Conservation (phyloP, 2,113 vertebrate genomes). For the Dendropsophus ebraccatus region DNA sequence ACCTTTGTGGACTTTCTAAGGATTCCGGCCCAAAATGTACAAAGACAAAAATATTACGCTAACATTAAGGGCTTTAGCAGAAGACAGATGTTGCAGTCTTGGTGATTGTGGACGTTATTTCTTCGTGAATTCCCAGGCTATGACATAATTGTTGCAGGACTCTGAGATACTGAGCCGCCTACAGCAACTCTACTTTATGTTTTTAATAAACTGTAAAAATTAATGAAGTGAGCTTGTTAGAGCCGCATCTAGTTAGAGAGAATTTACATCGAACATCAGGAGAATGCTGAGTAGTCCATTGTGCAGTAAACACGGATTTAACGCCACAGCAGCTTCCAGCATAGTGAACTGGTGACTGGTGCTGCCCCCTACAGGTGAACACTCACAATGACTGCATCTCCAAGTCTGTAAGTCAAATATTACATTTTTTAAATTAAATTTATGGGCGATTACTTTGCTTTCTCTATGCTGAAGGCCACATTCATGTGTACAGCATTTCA, state of each 20-base stretch:
- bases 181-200: conserved; percentile 50
- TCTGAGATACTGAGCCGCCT: conserved; percentile 12
- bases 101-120: conserved; percentile 1
- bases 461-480: too few species aligned
- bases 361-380: neutral
- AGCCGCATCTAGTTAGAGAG: conserved; percentile 54
- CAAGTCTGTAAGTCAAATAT: too few species aligned
- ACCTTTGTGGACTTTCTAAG: too few species aligned
- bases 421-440: too few species aligned
- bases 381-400: neutral
- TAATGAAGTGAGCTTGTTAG: conserved; percentile 60
- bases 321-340: neutral
- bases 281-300: conserved; percentile 54
- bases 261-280: conserved; percentile 51
- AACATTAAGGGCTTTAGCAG: neutral
- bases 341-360: neutral
- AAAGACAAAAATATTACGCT: neutral
- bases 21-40: too few species aligned
- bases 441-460: too few species aligned
- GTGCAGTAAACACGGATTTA: conserved; percentile 13
- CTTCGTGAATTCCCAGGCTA: conserved; percentile 13
- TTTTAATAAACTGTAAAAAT: conserved; percentile 59
- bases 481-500: too few species aligned
- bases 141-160: conserved; percentile 27
- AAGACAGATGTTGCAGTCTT: neutral